Base-by-base conservation (phyloP, 2,797 vertebrate species). In the Selene dorsalis region DNA sequence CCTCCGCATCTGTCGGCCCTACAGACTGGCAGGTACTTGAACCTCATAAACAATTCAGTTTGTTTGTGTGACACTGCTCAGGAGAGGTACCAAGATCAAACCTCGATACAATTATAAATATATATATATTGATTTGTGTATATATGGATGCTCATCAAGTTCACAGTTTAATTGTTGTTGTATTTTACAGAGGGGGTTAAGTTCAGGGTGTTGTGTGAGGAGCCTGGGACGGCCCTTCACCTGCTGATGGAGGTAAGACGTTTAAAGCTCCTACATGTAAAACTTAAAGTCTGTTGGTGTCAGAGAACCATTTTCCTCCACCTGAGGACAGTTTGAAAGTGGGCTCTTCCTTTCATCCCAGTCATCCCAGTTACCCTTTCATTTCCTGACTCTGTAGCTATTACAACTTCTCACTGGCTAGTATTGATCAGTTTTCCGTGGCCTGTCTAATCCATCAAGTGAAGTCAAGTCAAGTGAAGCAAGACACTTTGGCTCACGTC, bases 191-290 rank as follows among this genome's bases (percentile, higher is more conserved):
- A 97, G 53, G 97, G 98, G 0, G 97, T 99, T 30, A 99, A 97
- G 93, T 99, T 99, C 94, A 88, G 91, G 50, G 96, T 99, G 60
- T 91, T 99, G 61, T 95, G 95, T 85, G 95, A 96, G 0, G 94
- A 97, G 81, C 90, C 95, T 0, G 96, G 95, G 18, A 93, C 95
- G 71, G 95, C 96, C 11, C 96, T 99, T 35, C 95, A 97, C 63
- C 95, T 99, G 81, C 88, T 98, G 53, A 99, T 99, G 98, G 97
- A 99, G 97, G 98, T 98, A 79, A 94, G 69, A 39, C 1, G n/a
- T 56, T 55, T 53, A 24, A 17, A 22, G 28, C 60, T 22, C 10
- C 9, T 2, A 11, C 4, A 24, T 52, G n/a, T 52, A 6, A 24
- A 52, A 52, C n/a, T 5, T 13, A 24, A 50, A 4, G n/a, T 52